A percentile compares a stretch with the other conserved stretches of the same genome.
These are phyloP conservation scores for Melanotaenia maccullochi DNA, from an alignment of 2,797 vertebrate species.

Conservation along the genomic window DNA sequence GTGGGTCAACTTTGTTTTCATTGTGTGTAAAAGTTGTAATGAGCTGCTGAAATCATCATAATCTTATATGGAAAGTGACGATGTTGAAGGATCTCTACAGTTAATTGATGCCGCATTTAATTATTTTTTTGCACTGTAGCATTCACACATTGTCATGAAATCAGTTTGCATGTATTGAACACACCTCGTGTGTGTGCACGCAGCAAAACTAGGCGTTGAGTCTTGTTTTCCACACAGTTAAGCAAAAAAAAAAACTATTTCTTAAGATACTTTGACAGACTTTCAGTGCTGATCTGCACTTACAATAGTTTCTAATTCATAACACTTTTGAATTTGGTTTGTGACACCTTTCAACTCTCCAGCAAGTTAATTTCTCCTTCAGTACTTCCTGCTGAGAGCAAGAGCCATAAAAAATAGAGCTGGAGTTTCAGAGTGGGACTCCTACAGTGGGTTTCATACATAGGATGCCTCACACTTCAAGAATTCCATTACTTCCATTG, in stretches of 20 bases:
- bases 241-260: conserved; percentile 6
- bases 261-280: conserved; percentile 13
- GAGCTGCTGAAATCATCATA: no score
- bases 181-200: not conserved
- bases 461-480: conserved; percentile 15
- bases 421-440: conserved; percentile 28
- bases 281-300: conserved; percentile 55
- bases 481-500: conserved; percentile 30
- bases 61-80: no score
- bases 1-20: no score
- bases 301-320: conserved; percentile 59
- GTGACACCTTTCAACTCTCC: conserved; percentile 18
- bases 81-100: no score
- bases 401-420: conserved; percentile 19
- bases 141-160: not conserved
- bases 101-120: no score
- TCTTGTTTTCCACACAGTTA: conserved; percentile 7
- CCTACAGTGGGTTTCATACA: conserved; percentile 1
- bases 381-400: conserved; percentile 32
- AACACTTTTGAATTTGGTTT: conserved; percentile 33
- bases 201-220: conserved; percentile 3
- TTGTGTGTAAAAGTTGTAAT: no score
- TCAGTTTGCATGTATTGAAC: not conserved
- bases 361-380: conserved; percentile 8
- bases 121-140: not conserved